Evolutionary conservation across 2,888 invertebrate genomes (phyloP).

Genomic region (Tortrix viridana): DNA sequence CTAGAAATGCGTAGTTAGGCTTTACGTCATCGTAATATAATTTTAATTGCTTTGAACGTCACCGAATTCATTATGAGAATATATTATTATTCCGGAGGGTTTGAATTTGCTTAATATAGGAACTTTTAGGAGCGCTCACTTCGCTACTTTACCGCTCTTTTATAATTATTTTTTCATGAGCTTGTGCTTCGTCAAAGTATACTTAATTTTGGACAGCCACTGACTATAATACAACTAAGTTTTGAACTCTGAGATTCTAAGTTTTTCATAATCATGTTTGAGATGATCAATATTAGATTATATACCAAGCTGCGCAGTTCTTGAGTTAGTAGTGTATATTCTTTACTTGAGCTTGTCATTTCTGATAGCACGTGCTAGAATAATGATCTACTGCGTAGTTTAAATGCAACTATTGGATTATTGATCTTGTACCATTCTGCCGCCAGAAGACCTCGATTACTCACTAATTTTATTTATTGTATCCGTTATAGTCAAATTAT

Average conservation of each 20-base stretch:
- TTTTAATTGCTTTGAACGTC: constrained; percentile 9
- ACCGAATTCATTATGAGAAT: background rate
- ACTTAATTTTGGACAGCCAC: too few species aligned
- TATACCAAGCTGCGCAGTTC: constrained; percentile 22
- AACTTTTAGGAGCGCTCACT: background rate
- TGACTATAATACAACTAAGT: too few species aligned
- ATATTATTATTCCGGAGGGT: background rate
- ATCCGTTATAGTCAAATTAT: background rate
- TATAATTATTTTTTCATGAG: too few species aligned
- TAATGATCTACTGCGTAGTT: constrained; percentile 62
- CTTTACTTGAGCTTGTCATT: constrained; percentile 26
- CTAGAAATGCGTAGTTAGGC: constrained; percentile 9
- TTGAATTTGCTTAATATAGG: background rate
- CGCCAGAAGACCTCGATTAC: background rate
- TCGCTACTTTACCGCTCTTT: background rate
- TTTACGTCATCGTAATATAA: constrained; percentile 15
- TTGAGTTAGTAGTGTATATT: constrained; percentile 6
- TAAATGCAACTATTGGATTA: constrained; percentile 51
- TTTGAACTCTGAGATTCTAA: too few species aligned
- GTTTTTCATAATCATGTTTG: too few species aligned
- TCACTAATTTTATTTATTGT: background rate
- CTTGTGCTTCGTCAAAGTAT: too few species aligned
- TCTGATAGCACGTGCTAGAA: constrained; percentile 42
- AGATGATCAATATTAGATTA: constrained; percentile 2
- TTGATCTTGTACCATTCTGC: constrained; percentile 42